Evolutionary conservation across 1,140 invertebrate genomes (phyloP).

Genomic region (Pinna nobilis): DNA sequence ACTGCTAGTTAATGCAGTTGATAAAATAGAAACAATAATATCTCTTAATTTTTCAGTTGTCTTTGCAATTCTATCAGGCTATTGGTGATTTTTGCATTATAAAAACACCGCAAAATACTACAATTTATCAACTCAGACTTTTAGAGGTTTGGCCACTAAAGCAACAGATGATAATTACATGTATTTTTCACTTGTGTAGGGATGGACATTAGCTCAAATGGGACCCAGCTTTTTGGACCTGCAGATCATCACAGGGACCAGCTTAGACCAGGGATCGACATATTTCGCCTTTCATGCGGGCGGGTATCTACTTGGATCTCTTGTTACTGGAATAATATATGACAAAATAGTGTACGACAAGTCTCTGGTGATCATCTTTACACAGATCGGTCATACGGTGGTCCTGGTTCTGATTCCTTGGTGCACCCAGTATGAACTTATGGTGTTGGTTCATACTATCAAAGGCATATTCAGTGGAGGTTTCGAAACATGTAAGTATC

Average conservation of each 20-base stretch:
- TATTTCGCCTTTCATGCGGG: slow-evolving; percentile 55
- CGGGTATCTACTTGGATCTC: slow-evolving; percentile 57
- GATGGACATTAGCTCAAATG: slow-evolving; percentile 64
- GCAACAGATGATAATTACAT: too few relatives aligned
- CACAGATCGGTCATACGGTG: slow-evolving; percentile 22
- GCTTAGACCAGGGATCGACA: slow-evolving; percentile 44
- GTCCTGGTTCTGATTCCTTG: slow-evolving; percentile 39
- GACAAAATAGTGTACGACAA: slow-evolving; percentile 49
- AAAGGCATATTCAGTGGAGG: slow-evolving; percentile 36
- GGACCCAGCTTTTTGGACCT: slow-evolving; percentile 70
- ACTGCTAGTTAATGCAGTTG: too few relatives aligned
- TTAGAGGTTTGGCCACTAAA: too few relatives aligned
- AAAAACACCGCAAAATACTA: too few relatives aligned
- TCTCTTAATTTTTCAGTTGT: too few relatives aligned
- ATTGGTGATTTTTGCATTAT: too few relatives aligned
- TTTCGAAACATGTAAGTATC: slow-evolving; percentile 49
- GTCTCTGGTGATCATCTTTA: slow-evolving; percentile 24
- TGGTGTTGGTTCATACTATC: slow-evolving; percentile 41
- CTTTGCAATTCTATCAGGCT: too few relatives aligned
- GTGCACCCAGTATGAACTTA: slow-evolving; percentile 48
- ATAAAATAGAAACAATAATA: too few relatives aligned
- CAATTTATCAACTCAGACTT: too few relatives aligned
- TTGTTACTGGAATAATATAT: slow-evolving; percentile 54
- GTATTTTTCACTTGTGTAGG: slow-evolving; percentile 62
- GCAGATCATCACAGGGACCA: slow-evolving; percentile 55